Conservation (phyloP, 2,888 invertebrate species). For the Silvanus unidentatus region DNA sequence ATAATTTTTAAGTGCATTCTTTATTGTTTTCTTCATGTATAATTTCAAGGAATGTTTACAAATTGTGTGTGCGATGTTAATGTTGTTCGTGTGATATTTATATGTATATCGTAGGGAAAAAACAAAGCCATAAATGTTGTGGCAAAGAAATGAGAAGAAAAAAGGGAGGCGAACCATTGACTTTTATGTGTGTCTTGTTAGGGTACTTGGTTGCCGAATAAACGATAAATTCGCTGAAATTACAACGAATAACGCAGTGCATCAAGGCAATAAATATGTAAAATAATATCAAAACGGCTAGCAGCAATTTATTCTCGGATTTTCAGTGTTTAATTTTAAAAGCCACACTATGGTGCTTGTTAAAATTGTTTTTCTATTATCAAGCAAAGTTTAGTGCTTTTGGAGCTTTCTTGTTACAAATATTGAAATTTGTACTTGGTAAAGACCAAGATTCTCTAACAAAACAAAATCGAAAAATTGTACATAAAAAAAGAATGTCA, state of each 20-base stretch:
- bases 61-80: slow-evolving; percentile 13
- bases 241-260: slow-evolving; percentile 29
- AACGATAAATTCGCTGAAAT: slow-evolving; percentile 35
- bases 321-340: no score
- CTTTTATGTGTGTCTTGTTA: slow-evolving; percentile 33
- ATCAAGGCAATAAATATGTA: slow-evolving; percentile 37
- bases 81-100: background rate
- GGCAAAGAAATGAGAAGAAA: background rate
- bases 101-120: slow-evolving; percentile 24
- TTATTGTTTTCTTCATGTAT: slow-evolving; percentile 1
- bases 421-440: no score
- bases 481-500: no score
- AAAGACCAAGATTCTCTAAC: no score
- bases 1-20: no score
- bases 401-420: no score
- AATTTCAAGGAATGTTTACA: slow-evolving; percentile 12
- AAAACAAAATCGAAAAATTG: no score
- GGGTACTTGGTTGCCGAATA: slow-evolving; percentile 22
- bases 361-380: no score
- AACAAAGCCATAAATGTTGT: slow-evolving; percentile 29
- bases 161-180: slow-evolving; percentile 28
- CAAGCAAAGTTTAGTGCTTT: no score
- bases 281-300: slow-evolving; percentile 32
- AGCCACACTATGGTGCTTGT: no score
- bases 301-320: no score